phyloP scores from a whole-genome alignment of 2,797 vertebrate genomes.

The Pangasius djambal region DNA sequence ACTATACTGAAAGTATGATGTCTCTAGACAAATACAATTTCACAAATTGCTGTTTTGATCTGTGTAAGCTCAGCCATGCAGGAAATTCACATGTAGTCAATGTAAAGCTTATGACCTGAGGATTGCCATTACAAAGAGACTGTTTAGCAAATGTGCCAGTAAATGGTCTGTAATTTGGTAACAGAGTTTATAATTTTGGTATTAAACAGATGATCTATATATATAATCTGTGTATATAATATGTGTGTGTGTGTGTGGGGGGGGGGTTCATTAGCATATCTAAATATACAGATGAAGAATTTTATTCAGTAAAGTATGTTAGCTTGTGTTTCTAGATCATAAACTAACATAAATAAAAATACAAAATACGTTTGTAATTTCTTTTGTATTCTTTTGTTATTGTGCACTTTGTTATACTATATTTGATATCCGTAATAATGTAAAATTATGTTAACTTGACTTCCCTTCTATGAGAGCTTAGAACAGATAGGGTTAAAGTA shows the following conservation, averaged over 20 bases:
- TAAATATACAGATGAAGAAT: background rate
- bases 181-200: background rate
- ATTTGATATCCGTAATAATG: background rate
- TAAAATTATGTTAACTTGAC: background rate
- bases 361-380: background rate
- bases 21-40: background rate
- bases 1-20: background rate
- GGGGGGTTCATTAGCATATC: background rate
- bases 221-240: too few species aligned
- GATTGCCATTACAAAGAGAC: background rate
- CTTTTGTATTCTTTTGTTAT: too few species aligned
- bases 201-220: background rate
- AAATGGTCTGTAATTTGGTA: background rate
- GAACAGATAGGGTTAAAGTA: slow-evolving; percentile 4
- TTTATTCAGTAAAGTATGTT: background rate
- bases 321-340: background rate
- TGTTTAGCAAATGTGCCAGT: background rate
- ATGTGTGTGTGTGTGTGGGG: too few species aligned
- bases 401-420: background rate
- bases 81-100: background rate
- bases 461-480: background rate
- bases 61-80: background rate
- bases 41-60: background rate
- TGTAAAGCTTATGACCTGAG: background rate
- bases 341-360: background rate